A percentile compares a stretch with the other conserved stretches of the same genome.
phyloP scores from a whole-genome alignment of 2,888 invertebrate species.

The Zonitis immaculata region DNA sequence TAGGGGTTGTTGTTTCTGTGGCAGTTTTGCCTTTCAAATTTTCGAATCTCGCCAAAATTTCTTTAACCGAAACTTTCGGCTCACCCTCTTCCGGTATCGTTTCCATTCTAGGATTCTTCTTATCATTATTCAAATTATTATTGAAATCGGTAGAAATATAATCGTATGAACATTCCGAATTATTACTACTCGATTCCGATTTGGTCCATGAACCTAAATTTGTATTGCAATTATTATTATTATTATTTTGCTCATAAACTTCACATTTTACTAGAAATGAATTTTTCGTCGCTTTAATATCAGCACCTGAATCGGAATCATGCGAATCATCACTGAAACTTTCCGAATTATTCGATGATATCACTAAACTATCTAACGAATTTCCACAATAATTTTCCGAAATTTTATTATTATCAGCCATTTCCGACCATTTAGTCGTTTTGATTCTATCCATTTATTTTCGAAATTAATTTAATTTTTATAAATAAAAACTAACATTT shows the following conservation, averaged over 20 bases:
- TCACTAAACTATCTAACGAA: conserved; percentile 64
- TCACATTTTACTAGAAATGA: conserved; percentile 46
- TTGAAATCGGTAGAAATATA: conserved; percentile 17
- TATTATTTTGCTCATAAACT: conserved; percentile 40
- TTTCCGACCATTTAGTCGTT: conserved; percentile 15
- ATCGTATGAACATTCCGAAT: conserved; percentile 23
- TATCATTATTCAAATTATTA: conserved; percentile 25
- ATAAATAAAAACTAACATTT: not conserved
- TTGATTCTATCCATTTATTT: not conserved
- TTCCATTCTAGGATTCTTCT: conserved; percentile 58
- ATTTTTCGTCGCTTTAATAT: conserved; percentile 43
- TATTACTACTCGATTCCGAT: conserved; percentile 35
- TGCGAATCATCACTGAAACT: conserved; percentile 59
- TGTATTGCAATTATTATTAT: conserved; percentile 38
- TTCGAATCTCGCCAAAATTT: conserved; percentile 77
- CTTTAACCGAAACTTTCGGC: conserved; percentile 78
- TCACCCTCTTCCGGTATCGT: conserved; percentile 78
- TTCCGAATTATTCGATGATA: conserved; percentile 61
- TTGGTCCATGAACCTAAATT: conserved; percentile 34
- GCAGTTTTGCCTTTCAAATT: conserved; percentile 39
- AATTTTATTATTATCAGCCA: conserved; percentile 6
- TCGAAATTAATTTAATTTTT: too few species aligned
- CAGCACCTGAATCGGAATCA: conserved; percentile 62
- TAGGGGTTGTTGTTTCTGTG: conserved; percentile 41
- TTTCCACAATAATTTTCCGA: conserved; percentile 46